Conservation (phyloP, 2,888 invertebrate genomes). For the Agriopis leucophaearia region DNA sequence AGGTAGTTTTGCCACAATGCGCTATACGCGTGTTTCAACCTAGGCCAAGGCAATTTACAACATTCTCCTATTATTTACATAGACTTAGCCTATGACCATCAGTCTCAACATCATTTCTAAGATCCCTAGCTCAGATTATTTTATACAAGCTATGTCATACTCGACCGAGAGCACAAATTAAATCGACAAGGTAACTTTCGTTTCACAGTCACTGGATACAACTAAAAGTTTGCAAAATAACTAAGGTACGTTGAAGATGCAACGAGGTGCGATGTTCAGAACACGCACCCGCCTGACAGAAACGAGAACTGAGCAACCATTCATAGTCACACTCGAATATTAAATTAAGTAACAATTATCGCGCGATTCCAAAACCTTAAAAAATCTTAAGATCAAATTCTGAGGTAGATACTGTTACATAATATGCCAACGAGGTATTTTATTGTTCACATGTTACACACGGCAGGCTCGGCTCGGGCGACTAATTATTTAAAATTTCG, state of each 20-base stretch:
- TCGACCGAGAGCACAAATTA: slow-evolving; percentile 77
- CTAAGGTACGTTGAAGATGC: slow-evolving; percentile 70
- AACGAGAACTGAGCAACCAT: slow-evolving; percentile 79
- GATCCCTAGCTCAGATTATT: slow-evolving; percentile 78
- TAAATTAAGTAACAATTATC: slow-evolving; percentile 85
- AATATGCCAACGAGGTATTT: slow-evolving; percentile 83
- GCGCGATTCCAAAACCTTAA: slow-evolving; percentile 80
- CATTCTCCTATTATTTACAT: slow-evolving; percentile 86
- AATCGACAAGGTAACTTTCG: slow-evolving; percentile 80
- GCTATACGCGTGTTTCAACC: slow-evolving; percentile 77
- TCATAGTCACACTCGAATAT: slow-evolving; percentile 77
- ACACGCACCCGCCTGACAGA: slow-evolving; percentile 74
- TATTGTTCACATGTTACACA: slow-evolving; percentile 76
- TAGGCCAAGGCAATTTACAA: slow-evolving; percentile 83
- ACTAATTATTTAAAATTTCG: slow-evolving; percentile 43
- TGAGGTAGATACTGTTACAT: slow-evolving; percentile 84
- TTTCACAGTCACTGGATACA: slow-evolving; percentile 79
- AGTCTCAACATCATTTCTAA: slow-evolving; percentile 82
- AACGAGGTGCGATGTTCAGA: slow-evolving; percentile 73
- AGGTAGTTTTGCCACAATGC: slow-evolving; percentile 80
- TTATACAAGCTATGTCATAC: slow-evolving; percentile 74
- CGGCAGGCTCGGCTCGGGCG: slow-evolving; percentile 58
- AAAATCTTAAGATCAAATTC: slow-evolving; percentile 84
- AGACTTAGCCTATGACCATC: slow-evolving; percentile 84
- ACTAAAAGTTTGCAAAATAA: slow-evolving; percentile 66